phyloP scores from a whole-genome alignment of 2,888 invertebrate species.

The Lobophora halterata region DNA sequence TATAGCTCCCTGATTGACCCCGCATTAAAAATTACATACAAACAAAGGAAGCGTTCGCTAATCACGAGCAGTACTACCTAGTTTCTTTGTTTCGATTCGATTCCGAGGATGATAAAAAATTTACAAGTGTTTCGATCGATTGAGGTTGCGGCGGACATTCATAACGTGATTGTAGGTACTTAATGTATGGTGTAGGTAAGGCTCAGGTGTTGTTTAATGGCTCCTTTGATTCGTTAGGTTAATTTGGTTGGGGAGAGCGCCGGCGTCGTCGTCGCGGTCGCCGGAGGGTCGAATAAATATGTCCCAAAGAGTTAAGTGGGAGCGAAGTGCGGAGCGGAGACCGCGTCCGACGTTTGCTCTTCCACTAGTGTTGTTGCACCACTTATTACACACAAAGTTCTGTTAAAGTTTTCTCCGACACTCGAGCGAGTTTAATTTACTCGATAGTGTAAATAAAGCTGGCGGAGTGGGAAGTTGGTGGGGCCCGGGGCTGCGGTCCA shows the following conservation, averaged over 20 bases:
- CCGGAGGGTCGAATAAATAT: conserved; percentile 81
- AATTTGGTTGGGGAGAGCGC: conserved; percentile 65
- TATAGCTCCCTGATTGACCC: conserved; percentile 79
- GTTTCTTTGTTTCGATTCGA: conserved; percentile 71
- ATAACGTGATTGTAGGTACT: conserved; percentile 64
- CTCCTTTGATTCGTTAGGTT: conserved; percentile 76
- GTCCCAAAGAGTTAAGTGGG: conserved; percentile 81
- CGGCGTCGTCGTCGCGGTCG: conserved; percentile 64
- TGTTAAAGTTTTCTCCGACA: conserved; percentile 78
- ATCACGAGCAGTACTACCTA: conserved; percentile 54
- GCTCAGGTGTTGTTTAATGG: conserved; percentile 59
- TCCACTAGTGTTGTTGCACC: conserved; percentile 81
- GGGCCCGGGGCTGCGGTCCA: conserved; percentile 69
- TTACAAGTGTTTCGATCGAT: conserved; percentile 62
- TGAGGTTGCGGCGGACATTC: conserved; percentile 56
- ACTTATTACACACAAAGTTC: conserved; percentile 82
- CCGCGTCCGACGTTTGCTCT: conserved; percentile 81
- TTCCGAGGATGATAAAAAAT: conserved; percentile 68
- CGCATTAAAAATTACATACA: conserved; percentile 80
- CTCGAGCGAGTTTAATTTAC: conserved; percentile 81
- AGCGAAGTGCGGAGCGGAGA: conserved; percentile 75
- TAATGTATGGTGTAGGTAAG: no score
- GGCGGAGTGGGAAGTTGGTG: conserved; percentile 76
- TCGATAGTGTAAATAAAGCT: conserved; percentile 82
- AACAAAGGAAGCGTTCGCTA: conserved; percentile 63